phyloP scores from a whole-genome alignment of 2,113 vertebrate species.

The Syrrhaptes paradoxus region DNA sequence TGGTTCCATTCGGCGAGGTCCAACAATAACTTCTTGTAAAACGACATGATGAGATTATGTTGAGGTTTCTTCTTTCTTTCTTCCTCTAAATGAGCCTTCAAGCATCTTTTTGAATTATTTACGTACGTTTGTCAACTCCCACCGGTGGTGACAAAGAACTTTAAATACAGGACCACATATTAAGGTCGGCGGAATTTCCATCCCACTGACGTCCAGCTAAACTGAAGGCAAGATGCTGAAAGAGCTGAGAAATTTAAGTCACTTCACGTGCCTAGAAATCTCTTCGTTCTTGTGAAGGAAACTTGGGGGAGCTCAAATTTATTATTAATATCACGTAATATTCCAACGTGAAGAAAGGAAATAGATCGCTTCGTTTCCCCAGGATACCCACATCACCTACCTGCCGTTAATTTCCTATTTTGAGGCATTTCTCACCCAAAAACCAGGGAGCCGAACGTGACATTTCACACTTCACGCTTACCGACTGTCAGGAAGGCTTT shows the following conservation, averaged over 20 bases:
- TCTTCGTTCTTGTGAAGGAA: neutral
- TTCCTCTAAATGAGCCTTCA: neutral
- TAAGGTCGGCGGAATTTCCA: too few relatives aligned
- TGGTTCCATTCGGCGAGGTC: neutral
- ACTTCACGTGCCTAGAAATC: neutral
- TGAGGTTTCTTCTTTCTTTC: neutral
- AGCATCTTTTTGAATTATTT: neutral
- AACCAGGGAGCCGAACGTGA: fast-evolving
- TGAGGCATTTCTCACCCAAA: neutral
- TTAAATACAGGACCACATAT: neutral
- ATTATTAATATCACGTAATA: neutral
- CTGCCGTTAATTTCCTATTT: fast-evolving
- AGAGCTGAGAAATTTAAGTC: neutral
- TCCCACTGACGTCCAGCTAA: neutral
- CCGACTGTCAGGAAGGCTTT: constrained; percentile 70
- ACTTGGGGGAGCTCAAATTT: neutral
- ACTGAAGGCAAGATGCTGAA: neutral
- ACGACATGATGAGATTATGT: neutral
- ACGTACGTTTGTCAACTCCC: neutral
- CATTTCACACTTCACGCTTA: constrained; percentile 19
- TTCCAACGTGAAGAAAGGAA: neutral
- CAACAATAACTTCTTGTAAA: neutral
- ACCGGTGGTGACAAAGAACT: neutral
- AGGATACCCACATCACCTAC: fast-evolving
- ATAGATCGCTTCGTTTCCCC: neutral